These are phyloP conservation scores for Cardiocondyla obscurior DNA, from an alignment of 1,140 invertebrate species.

Conservation along the genomic window DNA sequence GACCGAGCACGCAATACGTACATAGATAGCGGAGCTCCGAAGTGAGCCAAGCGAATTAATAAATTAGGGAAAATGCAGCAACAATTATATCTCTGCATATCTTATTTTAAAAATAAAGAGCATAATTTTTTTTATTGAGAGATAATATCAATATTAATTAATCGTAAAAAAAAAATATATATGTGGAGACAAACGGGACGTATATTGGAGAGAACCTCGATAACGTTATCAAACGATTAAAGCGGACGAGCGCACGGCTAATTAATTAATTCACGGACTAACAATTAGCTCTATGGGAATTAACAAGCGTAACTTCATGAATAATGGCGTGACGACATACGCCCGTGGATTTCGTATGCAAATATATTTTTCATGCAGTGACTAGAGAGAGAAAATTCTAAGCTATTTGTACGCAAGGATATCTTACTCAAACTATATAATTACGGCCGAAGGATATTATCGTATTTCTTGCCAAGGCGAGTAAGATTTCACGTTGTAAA, in stretches of 20 bases:
- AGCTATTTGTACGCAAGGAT: not conserved
- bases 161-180: too few relatives aligned
- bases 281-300: not conserved
- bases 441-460: not conserved
- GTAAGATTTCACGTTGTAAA: not conserved
- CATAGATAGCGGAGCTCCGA: too few relatives aligned
- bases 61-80: too few relatives aligned
- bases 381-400: not conserved
- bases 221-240: slow-evolving; percentile 19
- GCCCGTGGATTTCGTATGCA: not conserved
- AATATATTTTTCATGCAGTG: not conserved
- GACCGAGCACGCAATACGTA: too few relatives aligned
- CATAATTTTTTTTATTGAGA: too few relatives aligned
- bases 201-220: not conserved
- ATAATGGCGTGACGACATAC: not conserved
- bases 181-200: not conserved
- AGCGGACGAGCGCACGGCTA: not conserved
- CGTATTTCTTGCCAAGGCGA: not conserved
- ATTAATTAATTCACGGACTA: not conserved
- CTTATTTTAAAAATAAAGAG: too few relatives aligned
- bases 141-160: too few relatives aligned
- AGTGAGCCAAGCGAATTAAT: too few relatives aligned
- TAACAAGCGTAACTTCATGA: not conserved
- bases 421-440: not conserved
- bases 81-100: too few relatives aligned